phyloP scores from a whole-genome alignment of 2,113 vertebrate species.

The Phaethon lepturus region DNA sequence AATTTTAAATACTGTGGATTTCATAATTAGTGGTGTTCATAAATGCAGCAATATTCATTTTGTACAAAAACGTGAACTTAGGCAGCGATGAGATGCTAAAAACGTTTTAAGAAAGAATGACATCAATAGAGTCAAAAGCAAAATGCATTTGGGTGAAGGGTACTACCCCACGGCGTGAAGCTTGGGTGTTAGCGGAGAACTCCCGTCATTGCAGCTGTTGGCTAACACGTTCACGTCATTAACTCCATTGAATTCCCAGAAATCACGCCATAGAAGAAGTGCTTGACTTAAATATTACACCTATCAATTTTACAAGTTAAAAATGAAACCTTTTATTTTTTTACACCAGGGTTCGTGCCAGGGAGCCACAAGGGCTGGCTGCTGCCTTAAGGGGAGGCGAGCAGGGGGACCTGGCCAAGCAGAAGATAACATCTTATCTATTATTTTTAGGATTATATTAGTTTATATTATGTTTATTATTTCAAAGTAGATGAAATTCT shows the following conservation, averaged over 20 bases:
- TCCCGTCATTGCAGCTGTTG: not conserved
- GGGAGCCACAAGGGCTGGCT: not conserved
- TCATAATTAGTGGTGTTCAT: not conserved
- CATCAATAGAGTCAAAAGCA: not conserved
- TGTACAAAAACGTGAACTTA: not conserved
- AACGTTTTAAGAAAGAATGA: not conserved
- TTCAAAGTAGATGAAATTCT: not conserved
- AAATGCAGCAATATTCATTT: not conserved
- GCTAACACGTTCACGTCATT: not conserved
- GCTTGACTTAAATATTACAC: not conserved
- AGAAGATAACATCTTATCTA: not conserved
- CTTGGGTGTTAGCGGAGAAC: not conserved
- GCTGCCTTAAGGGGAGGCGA: not conserved
- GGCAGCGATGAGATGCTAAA: not conserved
- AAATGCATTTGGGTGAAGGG: not conserved
- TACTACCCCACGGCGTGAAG: not conserved
- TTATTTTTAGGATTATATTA: not conserved
- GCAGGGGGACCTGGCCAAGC: not conserved
- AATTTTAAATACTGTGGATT: not conserved
- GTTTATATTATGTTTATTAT: not conserved
- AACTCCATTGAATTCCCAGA: not conserved
- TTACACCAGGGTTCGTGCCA: not conserved
- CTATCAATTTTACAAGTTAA: not conserved
- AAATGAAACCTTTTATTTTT: not conserved
- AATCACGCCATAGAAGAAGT: not conserved